Base-by-base conservation (phyloP, 2,888 invertebrate species). In the Frankliniella intonsa region DNA sequence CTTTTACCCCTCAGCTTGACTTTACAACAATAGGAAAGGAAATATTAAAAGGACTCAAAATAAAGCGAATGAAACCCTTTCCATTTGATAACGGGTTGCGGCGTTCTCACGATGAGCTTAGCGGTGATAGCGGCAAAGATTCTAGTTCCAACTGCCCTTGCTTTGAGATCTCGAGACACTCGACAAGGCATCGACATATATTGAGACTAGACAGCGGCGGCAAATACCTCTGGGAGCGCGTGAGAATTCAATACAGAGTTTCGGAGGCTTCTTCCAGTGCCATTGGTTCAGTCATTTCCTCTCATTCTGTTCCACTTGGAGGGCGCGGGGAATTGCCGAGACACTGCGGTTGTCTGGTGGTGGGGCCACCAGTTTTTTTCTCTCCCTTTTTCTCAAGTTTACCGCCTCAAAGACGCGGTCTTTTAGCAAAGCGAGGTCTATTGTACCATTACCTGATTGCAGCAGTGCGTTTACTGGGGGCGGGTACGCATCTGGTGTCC, bases 351-450 rank as follows among this genome's bases (percentile, higher is more conserved):
- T 55, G 17, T 1, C 69, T 69, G 9, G 17, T 22, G 69, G 22
- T 69, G 62, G 69, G 25, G 12, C 25, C 25, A 10, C 8, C 22
- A 9, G 5, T 65, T 22, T 76, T 25, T 76, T 76, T 22, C 25
- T 9, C 69, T 25, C 8, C 69, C 25, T 25, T 76, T 76, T 25
- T 22, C 62, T 62, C 62, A 62, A n/a, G 62, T 76, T 76, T 76
- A 25, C 69, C 25, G 22, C 69, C 69, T 76, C 69, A 12, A 9
- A 14, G 55, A 12, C 14, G 55, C 69, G 69, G 69, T 12, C 69
- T 76, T 2, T 76, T 76, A 76, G 69, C 69, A 25, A 62, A 17
- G 69, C 69, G 69, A 76, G 69, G 69, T 25, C 69, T 22, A 76
- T 76, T 76, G 69, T 76, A 25, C 69, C 69, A 76, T 76, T 76